Percentiles rank a stretch among this genome's conserved stretches.
phyloP scores from a whole-genome alignment of 2,113 vertebrate genomes.

The Chrysemys picta region DNA sequence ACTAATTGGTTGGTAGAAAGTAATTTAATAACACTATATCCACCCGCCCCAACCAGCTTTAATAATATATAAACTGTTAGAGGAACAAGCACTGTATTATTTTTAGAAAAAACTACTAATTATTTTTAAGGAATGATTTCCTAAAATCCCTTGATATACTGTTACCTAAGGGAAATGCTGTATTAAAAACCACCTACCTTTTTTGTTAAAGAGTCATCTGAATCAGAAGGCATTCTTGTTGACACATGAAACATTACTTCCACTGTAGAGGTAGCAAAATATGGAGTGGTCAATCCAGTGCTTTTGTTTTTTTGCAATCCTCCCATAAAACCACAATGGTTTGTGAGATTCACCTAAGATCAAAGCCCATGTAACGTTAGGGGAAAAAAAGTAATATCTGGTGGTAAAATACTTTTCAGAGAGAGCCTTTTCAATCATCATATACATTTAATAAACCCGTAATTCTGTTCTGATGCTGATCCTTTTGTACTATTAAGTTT shows the following conservation, averaged over 20 bases:
- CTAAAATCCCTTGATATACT: not conserved
- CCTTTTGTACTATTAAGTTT: not conserved
- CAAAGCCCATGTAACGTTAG: conserved; percentile 36
- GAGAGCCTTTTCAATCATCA: not conserved
- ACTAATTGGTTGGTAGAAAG: not conserved
- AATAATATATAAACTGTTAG: not conserved
- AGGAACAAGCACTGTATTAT: not conserved
- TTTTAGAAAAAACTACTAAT: not conserved
- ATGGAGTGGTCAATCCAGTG: conserved; percentile 95
- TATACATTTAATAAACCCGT: not conserved
- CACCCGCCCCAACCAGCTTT: not conserved
- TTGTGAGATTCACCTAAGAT: conserved; percentile 92
- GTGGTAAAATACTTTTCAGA: not conserved
- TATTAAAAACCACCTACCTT: conserved; percentile 83
- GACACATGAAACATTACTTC: conserved; percentile 99
- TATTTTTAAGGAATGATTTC: conserved; percentile 35
- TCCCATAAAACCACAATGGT: conserved; percentile 98
- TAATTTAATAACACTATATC: not conserved
- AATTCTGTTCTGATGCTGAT: not conserved
- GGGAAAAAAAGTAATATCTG: conserved; percentile 1
- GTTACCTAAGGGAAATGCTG: not conserved
- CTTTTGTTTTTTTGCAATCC: conserved; percentile 97
- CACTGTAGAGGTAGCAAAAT: conserved; percentile 97
- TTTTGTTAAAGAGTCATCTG: conserved; percentile 97
- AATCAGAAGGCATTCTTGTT: conserved; percentile 97